Evolutionary conservation across 1,140 invertebrate genomes (phyloP).

Genomic region (Colletes latitarsis): DNA sequence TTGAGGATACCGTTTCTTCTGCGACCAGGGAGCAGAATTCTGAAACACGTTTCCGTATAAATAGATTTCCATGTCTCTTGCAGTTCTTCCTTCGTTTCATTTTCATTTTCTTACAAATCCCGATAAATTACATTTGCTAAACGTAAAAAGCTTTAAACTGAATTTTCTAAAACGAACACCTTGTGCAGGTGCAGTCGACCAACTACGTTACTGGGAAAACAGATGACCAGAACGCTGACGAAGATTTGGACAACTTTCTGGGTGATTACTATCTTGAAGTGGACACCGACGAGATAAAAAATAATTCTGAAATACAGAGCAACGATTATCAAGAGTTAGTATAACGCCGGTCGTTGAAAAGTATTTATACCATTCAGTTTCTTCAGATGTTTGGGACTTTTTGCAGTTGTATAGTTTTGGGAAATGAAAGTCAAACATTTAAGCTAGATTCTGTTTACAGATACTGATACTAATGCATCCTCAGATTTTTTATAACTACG

Average conservation of each 20-base stretch:
- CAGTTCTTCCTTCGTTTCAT: not conserved
- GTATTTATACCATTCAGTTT: not conserved
- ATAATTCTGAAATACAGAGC: conserved; percentile 50
- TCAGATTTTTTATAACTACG: too few species aligned
- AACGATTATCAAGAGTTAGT: conserved; percentile 62
- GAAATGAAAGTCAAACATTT: too few species aligned
- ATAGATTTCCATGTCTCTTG: not conserved
- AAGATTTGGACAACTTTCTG: conserved; percentile 51
- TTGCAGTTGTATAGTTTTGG: too few species aligned
- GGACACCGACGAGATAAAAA: conserved; percentile 47
- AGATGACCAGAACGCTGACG: conserved; percentile 33
- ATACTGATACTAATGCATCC: too few species aligned
- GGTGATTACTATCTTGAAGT: conserved; percentile 60
- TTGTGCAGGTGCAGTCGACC: not conserved
- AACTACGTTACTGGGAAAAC: conserved; percentile 3
- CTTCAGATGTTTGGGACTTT: not conserved
- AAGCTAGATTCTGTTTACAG: too few species aligned
- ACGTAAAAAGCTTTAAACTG: not conserved
- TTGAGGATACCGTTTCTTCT: not conserved
- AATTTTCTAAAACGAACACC: not conserved
- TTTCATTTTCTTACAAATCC: not conserved
- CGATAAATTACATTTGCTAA: not conserved
- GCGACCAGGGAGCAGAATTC: not conserved
- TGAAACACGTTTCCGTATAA: too few species aligned
- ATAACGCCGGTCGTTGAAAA: not conserved